Percentiles rank a stretch among this genome's conserved stretches.
Evolutionary conservation across 30 jellyfish, hydroid and myxozoan genomes (phyloP).

Genomic region (Aurelia sp.): DNA sequence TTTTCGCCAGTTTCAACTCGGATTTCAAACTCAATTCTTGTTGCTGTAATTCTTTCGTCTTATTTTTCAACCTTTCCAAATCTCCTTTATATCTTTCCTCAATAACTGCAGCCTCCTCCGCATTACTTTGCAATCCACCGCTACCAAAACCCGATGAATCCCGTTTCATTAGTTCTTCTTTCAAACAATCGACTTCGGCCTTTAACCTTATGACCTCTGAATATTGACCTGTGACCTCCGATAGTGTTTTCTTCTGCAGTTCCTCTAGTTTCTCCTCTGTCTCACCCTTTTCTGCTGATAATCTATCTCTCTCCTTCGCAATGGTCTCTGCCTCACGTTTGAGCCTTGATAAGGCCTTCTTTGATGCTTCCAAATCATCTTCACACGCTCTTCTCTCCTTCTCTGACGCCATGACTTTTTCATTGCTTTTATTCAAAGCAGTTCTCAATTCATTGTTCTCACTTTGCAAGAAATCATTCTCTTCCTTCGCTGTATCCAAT

Average conservation of each 20-base stretch:
- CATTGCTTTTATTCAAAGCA: slow-evolving; percentile 35
- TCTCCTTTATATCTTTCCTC: slow-evolving; percentile 39
- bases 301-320: slow-evolving; percentile 35
- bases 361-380: slow-evolving; percentile 39
- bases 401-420: slow-evolving; percentile 6
- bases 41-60: slow-evolving; percentile 30
- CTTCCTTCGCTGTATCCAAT: slow-evolving; percentile 19
- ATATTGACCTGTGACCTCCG: slow-evolving; percentile 77
- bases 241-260: slow-evolving; percentile 57
- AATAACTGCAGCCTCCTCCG: not conserved
- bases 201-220: slow-evolving; percentile 74
- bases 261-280: slow-evolving; percentile 52
- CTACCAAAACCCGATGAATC: slow-evolving; percentile 3
- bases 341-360: slow-evolving; percentile 33
- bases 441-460: slow-evolving; percentile 31
- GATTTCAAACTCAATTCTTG: slow-evolving; percentile 58
- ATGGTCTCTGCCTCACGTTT: slow-evolving; percentile 39
- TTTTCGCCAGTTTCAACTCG: slow-evolving; percentile 48
- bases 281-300: slow-evolving; percentile 16
- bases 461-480: slow-evolving; percentile 18
- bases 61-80: slow-evolving; percentile 26
- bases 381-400: slow-evolving; percentile 51
- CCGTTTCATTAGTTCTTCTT: slow-evolving; percentile 52
- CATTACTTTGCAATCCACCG: slow-evolving; percentile 5
- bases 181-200: slow-evolving; percentile 76